phyloP scores from a whole-genome alignment of 2,888 invertebrate genomes.

The Gerosis bhagava region DNA sequence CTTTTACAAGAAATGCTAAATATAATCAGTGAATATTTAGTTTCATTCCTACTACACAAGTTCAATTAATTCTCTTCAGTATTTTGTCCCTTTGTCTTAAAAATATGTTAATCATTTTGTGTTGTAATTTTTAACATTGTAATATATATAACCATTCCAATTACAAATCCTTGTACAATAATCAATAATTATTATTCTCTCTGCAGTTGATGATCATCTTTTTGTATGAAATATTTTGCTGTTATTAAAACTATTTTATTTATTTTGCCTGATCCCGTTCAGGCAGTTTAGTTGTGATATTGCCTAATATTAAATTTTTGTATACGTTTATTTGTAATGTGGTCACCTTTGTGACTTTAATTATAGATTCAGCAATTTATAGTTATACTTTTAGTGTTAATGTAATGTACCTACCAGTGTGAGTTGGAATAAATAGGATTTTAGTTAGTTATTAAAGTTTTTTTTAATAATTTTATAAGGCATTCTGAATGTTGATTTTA shows the following conservation, averaged over 20 bases:
- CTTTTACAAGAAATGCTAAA: too few species aligned
- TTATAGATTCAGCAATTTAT: slow-evolving; percentile 61
- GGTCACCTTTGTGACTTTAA: slow-evolving; percentile 73
- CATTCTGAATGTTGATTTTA: slow-evolving; percentile 55
- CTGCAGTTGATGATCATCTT: too few species aligned
- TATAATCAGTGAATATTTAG: too few species aligned
- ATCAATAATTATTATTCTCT: too few species aligned
- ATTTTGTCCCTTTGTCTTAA: too few species aligned
- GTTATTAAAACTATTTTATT: slow-evolving; percentile 44
- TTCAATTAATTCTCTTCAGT: too few species aligned
- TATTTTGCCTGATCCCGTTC: slow-evolving; percentile 57
- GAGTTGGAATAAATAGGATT: slow-evolving; percentile 53
- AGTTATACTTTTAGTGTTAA: slow-evolving; percentile 52
- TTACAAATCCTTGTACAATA: too few species aligned
- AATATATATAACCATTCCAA: too few species aligned
- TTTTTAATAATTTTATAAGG: slow-evolving; percentile 37
- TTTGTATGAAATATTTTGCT: slow-evolving; percentile 22
- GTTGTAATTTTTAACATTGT: too few species aligned
- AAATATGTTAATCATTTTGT: too few species aligned
- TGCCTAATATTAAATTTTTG: slow-evolving; percentile 74
- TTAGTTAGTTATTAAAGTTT: slow-evolving; percentile 39
- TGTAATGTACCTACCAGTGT: slow-evolving; percentile 46
- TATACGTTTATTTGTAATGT: slow-evolving; percentile 76
- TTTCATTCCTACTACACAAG: too few species aligned
- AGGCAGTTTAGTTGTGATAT: slow-evolving; percentile 80